These are phyloP conservation scores for Sebastes miniatus DNA, from an alignment of 2,797 vertebrate species.

Conservation along the genomic window DNA sequence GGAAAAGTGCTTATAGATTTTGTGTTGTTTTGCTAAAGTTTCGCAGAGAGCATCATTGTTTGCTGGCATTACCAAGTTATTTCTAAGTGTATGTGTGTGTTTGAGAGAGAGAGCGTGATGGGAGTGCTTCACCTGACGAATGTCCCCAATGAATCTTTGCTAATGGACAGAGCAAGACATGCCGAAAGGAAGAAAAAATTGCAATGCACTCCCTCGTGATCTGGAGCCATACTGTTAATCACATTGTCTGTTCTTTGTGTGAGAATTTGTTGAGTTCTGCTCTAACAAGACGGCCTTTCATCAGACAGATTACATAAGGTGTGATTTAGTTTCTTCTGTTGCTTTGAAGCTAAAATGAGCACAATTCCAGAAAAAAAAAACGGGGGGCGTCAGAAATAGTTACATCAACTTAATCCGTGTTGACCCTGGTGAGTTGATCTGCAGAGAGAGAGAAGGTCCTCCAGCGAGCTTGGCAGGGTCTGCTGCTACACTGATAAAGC, in stretches of 20 bases:
- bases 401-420: constrained; percentile 10
- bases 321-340: background rate
- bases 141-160: constrained; percentile 10
- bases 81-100: background rate
- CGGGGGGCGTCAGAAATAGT: background rate
- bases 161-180: constrained; percentile 13
- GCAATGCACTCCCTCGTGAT: background rate
- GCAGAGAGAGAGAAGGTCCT: constrained; percentile 27
- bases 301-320: background rate
- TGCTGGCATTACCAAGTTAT: background rate
- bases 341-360: background rate
- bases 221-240: background rate
- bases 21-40: background rate
- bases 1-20: background rate
- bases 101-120: background rate
- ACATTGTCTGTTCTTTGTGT: background rate
- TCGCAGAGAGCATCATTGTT: constrained; percentile 3
- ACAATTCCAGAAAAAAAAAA: background rate
- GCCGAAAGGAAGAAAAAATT: constrained; percentile 4
- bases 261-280: background rate
- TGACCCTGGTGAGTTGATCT: constrained; percentile 6
- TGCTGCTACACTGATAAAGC: constrained; percentile 53
- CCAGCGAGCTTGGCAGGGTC: constrained; percentile 32
- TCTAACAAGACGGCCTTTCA: background rate
- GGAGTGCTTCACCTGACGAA: background rate